Evolutionary conservation across 2,113 vertebrate genomes (phyloP).

Genomic region (Anolis sagrei): DNA sequence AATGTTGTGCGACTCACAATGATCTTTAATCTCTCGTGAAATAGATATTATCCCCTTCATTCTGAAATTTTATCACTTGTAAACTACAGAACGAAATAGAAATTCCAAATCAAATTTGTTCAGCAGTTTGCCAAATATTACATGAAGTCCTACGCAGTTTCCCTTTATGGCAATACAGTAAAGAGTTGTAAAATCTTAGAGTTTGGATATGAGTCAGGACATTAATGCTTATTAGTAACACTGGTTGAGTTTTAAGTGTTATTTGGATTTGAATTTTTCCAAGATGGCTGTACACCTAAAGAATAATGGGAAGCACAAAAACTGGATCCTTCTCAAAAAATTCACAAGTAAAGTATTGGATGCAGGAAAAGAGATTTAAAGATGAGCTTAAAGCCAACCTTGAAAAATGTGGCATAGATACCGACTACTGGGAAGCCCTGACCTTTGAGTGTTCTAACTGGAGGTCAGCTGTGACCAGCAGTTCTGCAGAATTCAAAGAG

Average conservation of each 20-base stretch:
- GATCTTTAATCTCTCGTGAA: neutral
- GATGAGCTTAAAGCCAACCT: too few relatives aligned
- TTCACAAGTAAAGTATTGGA: neutral
- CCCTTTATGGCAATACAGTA: too few relatives aligned
- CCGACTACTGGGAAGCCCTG: too few relatives aligned
- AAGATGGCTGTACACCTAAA: neutral
- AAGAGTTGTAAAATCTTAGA: too few relatives aligned
- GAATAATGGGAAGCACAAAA: neutral
- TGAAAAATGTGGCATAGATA: too few relatives aligned
- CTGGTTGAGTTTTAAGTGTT: neutral
- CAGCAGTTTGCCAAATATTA: neutral
- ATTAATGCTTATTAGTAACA: neutral
- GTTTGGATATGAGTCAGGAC: neutral
- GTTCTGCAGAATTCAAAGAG: too few relatives aligned
- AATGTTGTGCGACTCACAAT: neutral
- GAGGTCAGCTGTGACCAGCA: too few relatives aligned
- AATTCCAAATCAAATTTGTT: neutral
- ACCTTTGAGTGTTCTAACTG: too few relatives aligned
- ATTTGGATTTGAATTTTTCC: neutral
- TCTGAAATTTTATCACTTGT: neutral
- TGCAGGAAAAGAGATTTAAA: too few relatives aligned
- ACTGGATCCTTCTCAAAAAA: neutral
- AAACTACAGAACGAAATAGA: neutral
- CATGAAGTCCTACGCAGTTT: neutral
- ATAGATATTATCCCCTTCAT: neutral